A percentile compares a stretch with the other conserved stretches of the same genome.
These are phyloP conservation scores for Pegoplata infirma DNA, from an alignment of 2,888 invertebrate species.

Conservation along the genomic window DNA sequence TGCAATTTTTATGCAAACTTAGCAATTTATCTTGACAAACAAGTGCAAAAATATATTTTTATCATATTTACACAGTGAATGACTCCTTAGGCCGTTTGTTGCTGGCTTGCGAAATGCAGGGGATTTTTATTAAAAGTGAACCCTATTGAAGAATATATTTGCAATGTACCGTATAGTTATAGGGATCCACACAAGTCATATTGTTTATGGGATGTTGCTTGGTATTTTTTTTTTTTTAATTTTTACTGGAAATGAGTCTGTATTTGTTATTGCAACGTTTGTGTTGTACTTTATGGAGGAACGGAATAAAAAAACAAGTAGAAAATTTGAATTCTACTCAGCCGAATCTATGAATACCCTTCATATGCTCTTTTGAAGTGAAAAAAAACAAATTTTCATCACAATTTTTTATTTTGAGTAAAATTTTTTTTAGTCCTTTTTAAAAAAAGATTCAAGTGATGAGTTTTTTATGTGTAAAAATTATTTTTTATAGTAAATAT, in stretches of 20 bases:
- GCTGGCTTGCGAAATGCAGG: neutral
- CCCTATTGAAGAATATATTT: neutral
- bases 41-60: constrained; percentile 54
- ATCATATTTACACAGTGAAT: constrained; percentile 66
- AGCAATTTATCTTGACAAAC: constrained; percentile 60
- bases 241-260: constrained; percentile 3
- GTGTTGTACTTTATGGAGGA: constrained; percentile 28
- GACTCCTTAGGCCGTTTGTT: constrained; percentile 61
- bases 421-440: too few species aligned
- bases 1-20: constrained; percentile 62
- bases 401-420: too few species aligned
- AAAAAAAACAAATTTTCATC: too few species aligned
- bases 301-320: too few species aligned
- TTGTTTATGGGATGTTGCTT: constrained; percentile 50
- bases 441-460: too few species aligned
- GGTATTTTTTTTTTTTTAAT: constrained; percentile 1
- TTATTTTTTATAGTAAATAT: too few species aligned
- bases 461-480: too few species aligned
- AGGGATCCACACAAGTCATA: constrained; percentile 47
- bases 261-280: constrained; percentile 51
- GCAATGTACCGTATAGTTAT: too few species aligned
- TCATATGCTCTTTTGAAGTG: too few species aligned
- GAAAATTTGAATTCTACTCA: too few species aligned
- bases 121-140: neutral
- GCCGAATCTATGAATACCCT: too few species aligned